These are phyloP conservation scores for Dendropsophus ebraccatus DNA, from an alignment of 2,113 vertebrate genomes.

Conservation along the genomic window DNA sequence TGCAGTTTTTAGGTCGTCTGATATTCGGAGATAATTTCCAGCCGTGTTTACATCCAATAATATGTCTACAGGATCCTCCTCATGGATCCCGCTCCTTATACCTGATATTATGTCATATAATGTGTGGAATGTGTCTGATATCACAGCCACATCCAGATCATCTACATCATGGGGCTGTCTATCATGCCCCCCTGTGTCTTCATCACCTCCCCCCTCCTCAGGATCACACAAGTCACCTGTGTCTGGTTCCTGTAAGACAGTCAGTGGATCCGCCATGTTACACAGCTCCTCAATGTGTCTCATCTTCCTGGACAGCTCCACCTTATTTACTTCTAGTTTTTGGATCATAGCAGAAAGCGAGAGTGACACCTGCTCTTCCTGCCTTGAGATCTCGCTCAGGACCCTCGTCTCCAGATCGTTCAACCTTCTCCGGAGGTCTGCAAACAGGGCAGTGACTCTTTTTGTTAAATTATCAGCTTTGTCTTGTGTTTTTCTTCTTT, in stretches of 20 bases:
- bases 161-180: too few relatives aligned
- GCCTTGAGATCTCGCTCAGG: not conserved
- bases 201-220: too few relatives aligned
- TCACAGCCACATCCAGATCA: not conserved
- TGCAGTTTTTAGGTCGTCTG: not conserved
- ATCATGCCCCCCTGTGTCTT: too few relatives aligned
- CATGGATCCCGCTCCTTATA: not conserved
- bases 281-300: too few relatives aligned
- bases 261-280: too few relatives aligned
- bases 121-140: not conserved
- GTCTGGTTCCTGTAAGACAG: too few relatives aligned
- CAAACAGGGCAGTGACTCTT: not conserved
- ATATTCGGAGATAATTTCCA: not conserved
- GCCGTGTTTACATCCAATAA: conserved; percentile 10
- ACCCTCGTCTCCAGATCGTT: not conserved
- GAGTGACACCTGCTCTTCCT: not conserved
- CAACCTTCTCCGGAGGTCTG: too few relatives aligned
- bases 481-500: not conserved
- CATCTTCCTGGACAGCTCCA: not conserved
- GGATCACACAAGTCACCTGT: too few relatives aligned
- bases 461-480: not conserved
- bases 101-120: not conserved
- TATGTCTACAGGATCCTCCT: not conserved
- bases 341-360: not conserved
- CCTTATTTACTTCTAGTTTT: not conserved